A percentile compares a stretch with the other conserved stretches of the same genome.
Evolutionary conservation across 2,797 vertebrate species (phyloP).

Genomic region (Coregonus ussuriensis): DNA sequence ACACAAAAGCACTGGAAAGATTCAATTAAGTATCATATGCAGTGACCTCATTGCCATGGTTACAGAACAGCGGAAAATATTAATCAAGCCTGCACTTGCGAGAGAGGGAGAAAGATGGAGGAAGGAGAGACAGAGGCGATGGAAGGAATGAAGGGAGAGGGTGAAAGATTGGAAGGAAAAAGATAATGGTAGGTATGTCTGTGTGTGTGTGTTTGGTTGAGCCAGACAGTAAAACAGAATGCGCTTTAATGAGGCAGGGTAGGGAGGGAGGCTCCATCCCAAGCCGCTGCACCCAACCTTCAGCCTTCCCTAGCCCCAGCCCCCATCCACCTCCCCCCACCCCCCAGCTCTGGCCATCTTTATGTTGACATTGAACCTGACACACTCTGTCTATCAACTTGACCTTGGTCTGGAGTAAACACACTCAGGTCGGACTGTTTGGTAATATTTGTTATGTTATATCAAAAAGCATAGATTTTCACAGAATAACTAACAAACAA

Average conservation of each 20-base stretch:
- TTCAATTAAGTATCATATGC: slow-evolving; percentile 99
- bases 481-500: background rate
- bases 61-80: slow-evolving; percentile 98
- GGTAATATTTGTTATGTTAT: slow-evolving; percentile 26
- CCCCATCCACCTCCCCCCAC: slow-evolving; percentile 27
- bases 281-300: slow-evolving; percentile 18
- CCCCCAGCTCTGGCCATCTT: slow-evolving; percentile 41
- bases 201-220: slow-evolving; percentile 12
- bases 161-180: slow-evolving; percentile 41
- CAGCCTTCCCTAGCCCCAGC: no score
- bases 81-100: slow-evolving; percentile 90
- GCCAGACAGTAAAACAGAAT: background rate
- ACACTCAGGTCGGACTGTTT: slow-evolving; percentile 11
- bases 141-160: slow-evolving; percentile 34
- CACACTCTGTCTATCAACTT: slow-evolving; percentile 14
- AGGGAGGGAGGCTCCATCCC: slow-evolving; percentile 40
- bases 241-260: slow-evolving; percentile 56
- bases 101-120: slow-evolving; percentile 64
- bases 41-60: slow-evolving; percentile 99
- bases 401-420: slow-evolving; percentile 43
- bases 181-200: slow-evolving; percentile 40
- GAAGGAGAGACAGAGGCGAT: slow-evolving; percentile 68
- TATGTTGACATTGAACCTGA: slow-evolving; percentile 50
- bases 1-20: slow-evolving; percentile 97
- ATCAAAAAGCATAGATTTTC: background rate